Conservation (phyloP, 2,888 invertebrate species). For the Ptycholaimellus sp. region DNA sequence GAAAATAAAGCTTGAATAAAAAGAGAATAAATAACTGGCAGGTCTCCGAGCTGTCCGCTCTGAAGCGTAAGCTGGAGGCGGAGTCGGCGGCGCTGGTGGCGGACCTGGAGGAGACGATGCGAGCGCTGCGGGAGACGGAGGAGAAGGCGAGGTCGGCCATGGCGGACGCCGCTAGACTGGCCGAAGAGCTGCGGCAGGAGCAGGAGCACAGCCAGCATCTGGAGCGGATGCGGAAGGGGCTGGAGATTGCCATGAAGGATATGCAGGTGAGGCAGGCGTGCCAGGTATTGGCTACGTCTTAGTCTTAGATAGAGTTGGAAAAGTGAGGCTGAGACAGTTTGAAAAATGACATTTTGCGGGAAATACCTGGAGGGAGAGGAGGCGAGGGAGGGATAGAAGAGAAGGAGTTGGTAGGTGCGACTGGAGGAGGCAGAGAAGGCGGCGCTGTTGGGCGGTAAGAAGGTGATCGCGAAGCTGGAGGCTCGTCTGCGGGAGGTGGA, state of each 20-base stretch:
- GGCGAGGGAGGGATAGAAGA: too few relatives aligned
- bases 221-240: slow-evolving; percentile 90
- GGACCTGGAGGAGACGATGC: slow-evolving; percentile 89
- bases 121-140: slow-evolving; percentile 94
- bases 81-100: slow-evolving; percentile 36
- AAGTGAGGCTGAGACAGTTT: slow-evolving; percentile 53
- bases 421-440: too few relatives aligned
- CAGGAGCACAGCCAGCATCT: slow-evolving; percentile 95
- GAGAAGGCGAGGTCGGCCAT: slow-evolving; percentile 97
- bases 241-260: slow-evolving; percentile 95
- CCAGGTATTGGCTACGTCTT: too few relatives aligned
- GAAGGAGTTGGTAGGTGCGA: too few relatives aligned
- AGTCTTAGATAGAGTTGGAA: too few relatives aligned
- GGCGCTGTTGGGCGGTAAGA: slow-evolving; percentile 90
- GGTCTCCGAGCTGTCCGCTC: slow-evolving; percentile 23
- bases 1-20: too few relatives aligned
- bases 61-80: slow-evolving; percentile 31
- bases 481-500: slow-evolving; percentile 61
- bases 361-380: too few relatives aligned
- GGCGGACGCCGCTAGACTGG: slow-evolving; percentile 90
- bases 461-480: slow-evolving; percentile 92
- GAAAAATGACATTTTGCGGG: too few relatives aligned
- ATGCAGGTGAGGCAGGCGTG: slow-evolving; percentile 38
- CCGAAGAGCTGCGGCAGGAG: slow-evolving; percentile 94
- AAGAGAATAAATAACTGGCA: too few relatives aligned